Evolutionary conservation across 2,888 invertebrate species (phyloP), one percentile per base, ranked within the genome.

Genomic region (Xestia xanthographa): DNA sequence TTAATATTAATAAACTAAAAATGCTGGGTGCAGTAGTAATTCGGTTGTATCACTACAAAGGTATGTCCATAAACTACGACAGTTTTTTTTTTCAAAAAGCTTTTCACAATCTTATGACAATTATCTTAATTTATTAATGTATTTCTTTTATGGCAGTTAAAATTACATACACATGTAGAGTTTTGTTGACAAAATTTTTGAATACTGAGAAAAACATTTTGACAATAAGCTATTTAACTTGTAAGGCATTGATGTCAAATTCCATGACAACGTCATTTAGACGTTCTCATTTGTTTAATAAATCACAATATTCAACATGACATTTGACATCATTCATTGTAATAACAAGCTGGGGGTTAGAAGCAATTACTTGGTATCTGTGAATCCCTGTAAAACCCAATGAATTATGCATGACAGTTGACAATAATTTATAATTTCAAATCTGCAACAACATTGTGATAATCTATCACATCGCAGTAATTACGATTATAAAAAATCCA

Each of bases 21-120:
- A 86, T 86, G 86, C 86, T 79, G 83, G 79, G 78, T 75, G 71
- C 65, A 71, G 75, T 77, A 80, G 74, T 83, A 78, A 85, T 80
- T 76, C 74, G 65, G 75, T 72, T 26, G 34, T 53, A 76, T 80
- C 65, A 86, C 75, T 84, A 79, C 78, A 74, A 75, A 65, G 82
- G 75, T 66, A 20, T 9, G 68, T 85, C 83, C 87, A 87, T 85
- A 85, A 85, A 80, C 83, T 85, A 86, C 78, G 83, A 38, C 0
- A 22, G 50, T 14, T 5, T 14, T 0, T 2, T 38, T 60, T 43
- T 62, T 1, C 12, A 53, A 50, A 50, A n/a, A 34, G 22, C 6
- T 43, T 58, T 65, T 14, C n/a, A 56, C 6, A 22, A 41, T 60
- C 22, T 14, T 43, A 20, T 14, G 8, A 29, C 12, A 29, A 20